Base-by-base conservation (phyloP, 2,888 invertebrate genomes). In the Netelia melanura region DNA sequence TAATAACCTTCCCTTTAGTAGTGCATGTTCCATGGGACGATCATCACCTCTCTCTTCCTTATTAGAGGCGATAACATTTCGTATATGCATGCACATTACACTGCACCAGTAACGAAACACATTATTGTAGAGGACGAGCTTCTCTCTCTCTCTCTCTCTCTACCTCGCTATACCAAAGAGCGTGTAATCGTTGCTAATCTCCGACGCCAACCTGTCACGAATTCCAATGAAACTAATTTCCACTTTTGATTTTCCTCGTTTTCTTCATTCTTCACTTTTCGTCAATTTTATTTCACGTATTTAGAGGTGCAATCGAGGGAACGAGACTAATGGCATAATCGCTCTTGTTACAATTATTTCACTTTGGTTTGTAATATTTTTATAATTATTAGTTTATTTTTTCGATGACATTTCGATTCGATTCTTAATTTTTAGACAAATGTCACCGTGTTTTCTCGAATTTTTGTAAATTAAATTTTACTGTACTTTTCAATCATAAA, bases 21-120 rank as follows among this genome's bases (percentile, higher is more conserved):
- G 48, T 56, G 14, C 78, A 79, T 65, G 54, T 64, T 65, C 11
- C 83, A 30, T 71, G 44, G 38, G 44, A 75, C 25, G 58, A 72
- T 25, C 64, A 72, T 43, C 25, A 70, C 30, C 3, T 68, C 70
- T 71, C 67, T 80, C 80, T 83, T 80, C 85, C 83, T 85, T 70
- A 77, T 86, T 77, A 76, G 43, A 79, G 25, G 21, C 67, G 68
- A 86, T 86, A 76, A 64, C 65, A 62, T 85, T 76, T 72, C 68
- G 43, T 64, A 71, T 30, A 48, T 61, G 21, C 56, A 9, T 76
- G 23, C 11, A 44, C 58, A 64, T 65, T 56, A 17, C 44, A 48
- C 43, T 61, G 48, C 58, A 14, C 30, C 23, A 23, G 10, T 44
- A 81, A 77, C 67, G 23, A 70, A 79, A 83, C 75, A 38, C 38